Percentiles rank a stretch among this genome's conserved stretches.
Conservation (phyloP, 2,888 invertebrate genomes). For the Poecilus cupreus region DNA sequence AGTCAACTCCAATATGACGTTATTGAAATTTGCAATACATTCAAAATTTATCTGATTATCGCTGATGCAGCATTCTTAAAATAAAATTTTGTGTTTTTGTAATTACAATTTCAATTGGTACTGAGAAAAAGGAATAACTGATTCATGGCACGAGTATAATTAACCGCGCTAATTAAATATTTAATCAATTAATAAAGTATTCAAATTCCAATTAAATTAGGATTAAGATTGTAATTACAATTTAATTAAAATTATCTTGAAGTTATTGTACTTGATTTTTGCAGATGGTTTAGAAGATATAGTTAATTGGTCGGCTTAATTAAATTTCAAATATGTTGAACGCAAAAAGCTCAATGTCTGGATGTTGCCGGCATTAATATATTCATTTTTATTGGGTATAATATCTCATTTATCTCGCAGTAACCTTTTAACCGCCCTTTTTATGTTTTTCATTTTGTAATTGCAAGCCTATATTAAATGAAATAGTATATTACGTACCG, state of each 20-base stretch:
- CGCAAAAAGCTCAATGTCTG: background rate
- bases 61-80: background rate
- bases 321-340: background rate
- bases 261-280: constrained; percentile 4
- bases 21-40: no score
- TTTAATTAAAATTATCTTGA: constrained; percentile 42
- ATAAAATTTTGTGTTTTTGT: background rate
- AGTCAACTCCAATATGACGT: background rate
- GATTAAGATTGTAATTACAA: constrained; percentile 52
- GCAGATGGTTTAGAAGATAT: background rate
- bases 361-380: background rate
- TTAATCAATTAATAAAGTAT: constrained; percentile 54
- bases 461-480: no score
- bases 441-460: no score
- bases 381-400: constrained; percentile 6
- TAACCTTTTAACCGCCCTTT: constrained; percentile 1
- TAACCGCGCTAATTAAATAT: constrained; percentile 49
- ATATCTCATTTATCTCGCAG: background rate
- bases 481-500: no score
- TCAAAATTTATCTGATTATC: no score
- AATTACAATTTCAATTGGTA: background rate
- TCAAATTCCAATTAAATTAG: constrained; percentile 48
- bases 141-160: background rate
- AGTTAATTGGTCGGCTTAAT: constrained; percentile 20
- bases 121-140: background rate